Evolutionary conservation across 2,797 vertebrate species (phyloP), one percentile per base, ranked within the genome.

Genomic region (Xyrichtys novacula): DNA sequence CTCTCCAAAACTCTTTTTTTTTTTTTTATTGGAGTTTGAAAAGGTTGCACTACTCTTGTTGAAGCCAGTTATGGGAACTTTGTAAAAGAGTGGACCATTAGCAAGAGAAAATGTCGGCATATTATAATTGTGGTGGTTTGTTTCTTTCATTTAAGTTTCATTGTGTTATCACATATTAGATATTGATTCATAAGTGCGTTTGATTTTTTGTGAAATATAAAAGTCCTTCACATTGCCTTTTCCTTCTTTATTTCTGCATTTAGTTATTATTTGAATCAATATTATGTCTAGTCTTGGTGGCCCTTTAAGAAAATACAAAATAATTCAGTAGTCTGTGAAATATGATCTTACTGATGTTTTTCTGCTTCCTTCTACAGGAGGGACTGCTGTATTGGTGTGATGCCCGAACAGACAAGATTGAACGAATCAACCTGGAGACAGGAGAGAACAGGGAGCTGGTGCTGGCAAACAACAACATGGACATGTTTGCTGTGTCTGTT

Each of bases 401-500:
- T 0, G 98, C 98, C 12, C 94, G 98, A 57, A 98, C 95, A 0
- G 98, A 99, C 85, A 98, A 97, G 91, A 99, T 99, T 0, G 97
- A 99, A 28, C 94, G 98, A 0, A 97, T 99, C 0, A 96, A 99
- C 90, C 88, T 99, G 83, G 97, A 99, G 88, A 98, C 96, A 0
- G 98, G 98, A 0, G 95, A 96, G 78, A 96, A 96, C 93, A 84
- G 98, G 0, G 96, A 99, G 88, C 92, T 97, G 3, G 97, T 99
- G 20, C 92, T 99, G 64, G 93, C 95, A 67, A 98, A 90, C 92
- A 97, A 98, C 87, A 99, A 99, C 91, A 99, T 98, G 98, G 98
- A 99, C 91, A 99, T 99, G 98, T 99, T 99, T 87, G 97, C 98
- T 0, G 97, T 99, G 28, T 98, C 98, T 0, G 96, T 99, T 7